Percentiles rank a stretch among this genome's conserved stretches.
phyloP scores from a whole-genome alignment of 2,113 vertebrate species.

The Anoplopoma fimbria region DNA sequence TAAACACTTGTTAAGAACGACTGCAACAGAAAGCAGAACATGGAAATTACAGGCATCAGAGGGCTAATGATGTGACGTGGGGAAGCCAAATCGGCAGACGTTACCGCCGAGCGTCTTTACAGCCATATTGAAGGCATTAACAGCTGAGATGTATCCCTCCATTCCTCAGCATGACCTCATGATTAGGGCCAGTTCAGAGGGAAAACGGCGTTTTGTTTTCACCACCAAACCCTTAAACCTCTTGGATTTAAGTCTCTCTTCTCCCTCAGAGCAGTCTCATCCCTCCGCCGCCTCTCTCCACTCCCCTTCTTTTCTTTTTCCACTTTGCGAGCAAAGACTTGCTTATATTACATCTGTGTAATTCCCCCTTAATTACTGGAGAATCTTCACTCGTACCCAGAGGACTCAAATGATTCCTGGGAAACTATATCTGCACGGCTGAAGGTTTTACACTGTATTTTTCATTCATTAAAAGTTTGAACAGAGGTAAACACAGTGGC shows the following conservation, averaged over 20 bases:
- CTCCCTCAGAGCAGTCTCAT: slow-evolving; percentile 28
- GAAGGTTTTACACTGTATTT: slow-evolving; percentile 35
- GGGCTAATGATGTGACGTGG: slow-evolving; percentile 69
- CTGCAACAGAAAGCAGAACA: slow-evolving; percentile 67
- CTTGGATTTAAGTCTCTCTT: slow-evolving; percentile 51
- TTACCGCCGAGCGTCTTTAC: slow-evolving; percentile 49
- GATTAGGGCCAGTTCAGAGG: slow-evolving; percentile 69
- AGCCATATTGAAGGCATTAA: slow-evolving; percentile 82
- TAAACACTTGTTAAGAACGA: slow-evolving; percentile 73
- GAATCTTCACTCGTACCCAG: slow-evolving; percentile 66
- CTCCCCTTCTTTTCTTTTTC: slow-evolving; percentile 59
- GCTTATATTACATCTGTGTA: slow-evolving; percentile 67
- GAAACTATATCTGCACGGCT: slow-evolving; percentile 52
- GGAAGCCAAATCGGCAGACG: slow-evolving; percentile 47
- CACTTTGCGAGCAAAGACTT: slow-evolving; percentile 72
- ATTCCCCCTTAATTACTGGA: slow-evolving; percentile 75
- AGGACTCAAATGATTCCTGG: slow-evolving; percentile 57
- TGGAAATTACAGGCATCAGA: slow-evolving; percentile 69
- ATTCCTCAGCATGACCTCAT: slow-evolving; percentile 81
- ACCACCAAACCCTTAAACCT: slow-evolving; percentile 62
- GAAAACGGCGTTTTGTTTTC: slow-evolving; percentile 68
- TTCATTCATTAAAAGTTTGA: slow-evolving; percentile 61
- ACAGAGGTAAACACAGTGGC: slow-evolving; percentile 48
- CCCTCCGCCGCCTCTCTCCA: slow-evolving; percentile 45
- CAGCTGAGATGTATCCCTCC: slow-evolving; percentile 72